A percentile compares a stretch with the other conserved stretches of the same genome.
Conservation (phyloP, 2,113 vertebrate genomes). For the Opisthocomus hoazin region DNA sequence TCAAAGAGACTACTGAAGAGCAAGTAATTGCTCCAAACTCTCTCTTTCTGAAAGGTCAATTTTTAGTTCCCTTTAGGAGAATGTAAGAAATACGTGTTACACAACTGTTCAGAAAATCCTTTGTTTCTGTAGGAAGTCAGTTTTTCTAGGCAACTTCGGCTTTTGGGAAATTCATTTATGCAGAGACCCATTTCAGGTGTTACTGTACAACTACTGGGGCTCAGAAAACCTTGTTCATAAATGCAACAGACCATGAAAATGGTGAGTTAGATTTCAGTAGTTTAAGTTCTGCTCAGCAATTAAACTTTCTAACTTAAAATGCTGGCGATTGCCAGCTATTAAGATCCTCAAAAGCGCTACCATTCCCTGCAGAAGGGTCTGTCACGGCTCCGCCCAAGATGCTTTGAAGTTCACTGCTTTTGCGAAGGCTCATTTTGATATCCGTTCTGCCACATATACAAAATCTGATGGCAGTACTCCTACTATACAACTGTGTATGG, state of each 20-base stretch:
- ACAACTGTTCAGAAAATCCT: background rate
- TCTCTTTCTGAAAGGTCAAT: constrained; percentile 5
- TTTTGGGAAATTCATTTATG: background rate
- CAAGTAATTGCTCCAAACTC: constrained; percentile 20
- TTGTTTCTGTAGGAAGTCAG: background rate
- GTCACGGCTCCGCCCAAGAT: accelerated
- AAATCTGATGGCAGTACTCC: background rate
- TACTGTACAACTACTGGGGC: background rate
- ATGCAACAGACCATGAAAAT: background rate
- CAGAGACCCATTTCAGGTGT: background rate
- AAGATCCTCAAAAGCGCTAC: background rate
- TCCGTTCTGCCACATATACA: background rate
- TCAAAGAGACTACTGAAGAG: constrained; percentile 20
- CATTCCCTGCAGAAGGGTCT: background rate
- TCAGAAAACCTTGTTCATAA: background rate
- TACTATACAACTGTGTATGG: background rate
- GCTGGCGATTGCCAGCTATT: background rate
- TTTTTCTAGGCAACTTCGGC: background rate
- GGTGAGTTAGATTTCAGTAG: background rate
- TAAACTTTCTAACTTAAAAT: background rate
- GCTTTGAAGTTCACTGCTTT: background rate
- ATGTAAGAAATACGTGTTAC: background rate
- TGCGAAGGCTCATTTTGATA: background rate
- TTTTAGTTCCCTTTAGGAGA: background rate
- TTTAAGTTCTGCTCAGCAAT: background rate